A percentile compares a stretch with the other conserved stretches of the same genome.
phyloP scores from a whole-genome alignment of 2,797 vertebrate genomes.

The Pseudomugil gertrudae region DNA sequence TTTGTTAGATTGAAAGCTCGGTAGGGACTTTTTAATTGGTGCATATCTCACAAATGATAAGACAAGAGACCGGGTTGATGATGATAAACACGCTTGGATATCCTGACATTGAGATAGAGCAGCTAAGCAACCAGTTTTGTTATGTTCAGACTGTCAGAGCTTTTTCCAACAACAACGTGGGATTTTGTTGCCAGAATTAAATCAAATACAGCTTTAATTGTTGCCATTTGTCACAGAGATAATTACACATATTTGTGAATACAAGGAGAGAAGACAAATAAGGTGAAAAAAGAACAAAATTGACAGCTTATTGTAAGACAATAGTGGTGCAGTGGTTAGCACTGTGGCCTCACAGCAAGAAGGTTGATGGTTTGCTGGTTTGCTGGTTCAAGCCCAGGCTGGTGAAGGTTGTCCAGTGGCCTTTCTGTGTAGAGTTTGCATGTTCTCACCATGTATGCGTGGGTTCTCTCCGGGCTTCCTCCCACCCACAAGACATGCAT shows the following conservation, averaged over 20 bases:
- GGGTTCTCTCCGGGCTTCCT: too few species aligned
- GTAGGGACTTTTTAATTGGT: not conserved
- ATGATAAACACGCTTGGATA: not conserved
- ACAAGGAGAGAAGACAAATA: not conserved
- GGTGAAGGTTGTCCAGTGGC: too few species aligned
- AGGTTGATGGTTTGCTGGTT: too few species aligned
- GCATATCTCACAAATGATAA: not conserved
- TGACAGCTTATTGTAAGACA: too few species aligned
- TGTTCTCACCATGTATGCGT: too few species aligned
- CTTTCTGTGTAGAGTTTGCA: too few species aligned
- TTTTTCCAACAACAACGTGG: not conserved
- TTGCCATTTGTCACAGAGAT: not conserved
- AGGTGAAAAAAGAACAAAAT: not conserved
- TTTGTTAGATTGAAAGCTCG: constrained; percentile 29
- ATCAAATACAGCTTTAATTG: not conserved
- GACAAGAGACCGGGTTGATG: not conserved
- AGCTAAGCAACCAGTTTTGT: not conserved
- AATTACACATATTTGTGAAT: constrained; percentile 1
- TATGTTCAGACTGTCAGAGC: not conserved
- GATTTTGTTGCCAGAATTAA: not conserved
- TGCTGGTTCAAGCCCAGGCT: too few species aligned
- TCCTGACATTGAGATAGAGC: not conserved
- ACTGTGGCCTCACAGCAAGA: too few species aligned
- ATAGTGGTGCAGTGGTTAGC: too few species aligned
- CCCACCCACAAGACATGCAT: too few species aligned